Evolutionary conservation across 2,888 invertebrate genomes (phyloP), one percentile per base, ranked within the genome.

Genomic region (Campoplex nolae): DNA sequence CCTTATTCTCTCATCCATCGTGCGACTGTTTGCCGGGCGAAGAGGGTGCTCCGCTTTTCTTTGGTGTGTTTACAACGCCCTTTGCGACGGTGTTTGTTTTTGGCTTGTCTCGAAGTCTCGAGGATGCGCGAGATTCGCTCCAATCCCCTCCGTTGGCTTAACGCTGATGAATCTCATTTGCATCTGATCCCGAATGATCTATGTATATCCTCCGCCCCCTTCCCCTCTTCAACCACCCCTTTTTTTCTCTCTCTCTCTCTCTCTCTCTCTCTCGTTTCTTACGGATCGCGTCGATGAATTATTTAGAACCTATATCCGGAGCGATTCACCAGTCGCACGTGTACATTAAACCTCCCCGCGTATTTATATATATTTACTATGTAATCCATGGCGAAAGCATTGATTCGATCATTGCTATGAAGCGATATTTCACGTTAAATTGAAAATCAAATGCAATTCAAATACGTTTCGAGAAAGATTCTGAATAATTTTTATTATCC

Each of bases 141-240:
- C 83, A 45, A 81, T 81, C 78, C 71, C 88, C 88, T 6, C 79
- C 42, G 83, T 84, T 88, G 90, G 92, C 92, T 92, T 91, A 92
- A 90, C 92, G 89, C 92, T 94, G 94, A 94, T 94, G 94, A 94
- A 93, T 93, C 93, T 92, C 91, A 94, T 94, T 94, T 94, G 92
- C 94, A 94, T 94, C 92, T 92, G 93, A 94, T 93, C 93, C 93
- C 90, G 85, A 89, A 90, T 92, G 93, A 93, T 93, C 92, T 91
- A 88, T 83, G 90, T 91, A 90, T 90, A 90, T 92, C 84, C 88
- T 77, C 78, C 73, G 3, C 6, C 38, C 38, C 78, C 78, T 70
- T 38, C 6, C 38, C 38, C 78, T 82, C 83, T 84, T 70, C 73
- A 45, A 62, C 38, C 76, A 76, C 45, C 38, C 58, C 28, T 11